Evolutionary conservation across 2,797 vertebrate genomes (phyloP).

Genomic region (Manis javanica): DNA sequence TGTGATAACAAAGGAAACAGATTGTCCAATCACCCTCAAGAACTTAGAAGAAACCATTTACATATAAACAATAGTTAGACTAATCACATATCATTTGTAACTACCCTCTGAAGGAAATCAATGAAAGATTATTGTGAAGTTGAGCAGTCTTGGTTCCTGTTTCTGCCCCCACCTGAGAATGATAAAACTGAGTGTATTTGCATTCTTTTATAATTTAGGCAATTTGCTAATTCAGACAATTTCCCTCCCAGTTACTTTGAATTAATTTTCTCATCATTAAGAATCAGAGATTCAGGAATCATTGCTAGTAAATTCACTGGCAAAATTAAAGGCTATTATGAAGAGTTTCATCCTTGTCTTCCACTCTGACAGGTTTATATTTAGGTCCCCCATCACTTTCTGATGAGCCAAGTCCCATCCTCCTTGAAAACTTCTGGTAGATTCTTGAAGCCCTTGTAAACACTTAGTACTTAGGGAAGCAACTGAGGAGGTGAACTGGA

Average conservation of each 20-base stretch:
- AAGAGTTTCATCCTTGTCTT: neutral
- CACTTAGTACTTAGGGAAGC: neutral
- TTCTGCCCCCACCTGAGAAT: neutral
- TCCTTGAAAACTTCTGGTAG: neutral
- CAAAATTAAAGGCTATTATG: neutral
- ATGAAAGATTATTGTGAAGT: neutral
- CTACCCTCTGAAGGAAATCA: neutral
- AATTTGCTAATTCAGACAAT: conserved; percentile 48
- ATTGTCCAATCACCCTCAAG: neutral
- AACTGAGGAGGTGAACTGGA: neutral
- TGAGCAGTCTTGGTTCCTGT: neutral
- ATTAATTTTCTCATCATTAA: conserved; percentile 42
- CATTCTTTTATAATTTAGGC: conserved; percentile 28
- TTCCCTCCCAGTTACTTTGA: conserved; percentile 34
- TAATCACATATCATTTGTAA: conserved; percentile 1
- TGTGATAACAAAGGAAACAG: neutral
- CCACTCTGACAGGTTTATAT: neutral
- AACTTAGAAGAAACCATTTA: neutral
- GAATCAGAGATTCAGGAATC: neutral
- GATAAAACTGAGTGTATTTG: conserved; percentile 22
- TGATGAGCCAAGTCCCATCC: neutral
- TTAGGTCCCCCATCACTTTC: neutral
- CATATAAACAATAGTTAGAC: conserved; percentile 35
- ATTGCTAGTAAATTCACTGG: neutral
- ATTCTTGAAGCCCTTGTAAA: neutral